These are phyloP conservation scores for Xylota sylvarum DNA, from an alignment of 2,888 invertebrate species.

Conservation along the genomic window DNA sequence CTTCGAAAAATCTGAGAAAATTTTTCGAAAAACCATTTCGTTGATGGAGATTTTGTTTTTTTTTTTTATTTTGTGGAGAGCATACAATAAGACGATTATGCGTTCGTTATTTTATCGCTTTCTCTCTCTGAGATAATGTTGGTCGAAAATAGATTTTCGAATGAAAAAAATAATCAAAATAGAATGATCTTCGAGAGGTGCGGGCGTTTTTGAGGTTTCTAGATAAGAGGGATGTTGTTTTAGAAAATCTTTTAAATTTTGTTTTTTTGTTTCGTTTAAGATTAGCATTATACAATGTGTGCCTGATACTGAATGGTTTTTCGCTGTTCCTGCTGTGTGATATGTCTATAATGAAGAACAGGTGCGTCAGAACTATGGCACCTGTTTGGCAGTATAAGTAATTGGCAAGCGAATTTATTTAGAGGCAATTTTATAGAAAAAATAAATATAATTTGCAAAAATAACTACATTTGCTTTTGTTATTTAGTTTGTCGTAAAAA, in stretches of 20 bases:
- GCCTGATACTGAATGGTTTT: background rate
- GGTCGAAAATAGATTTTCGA: constrained; percentile 58
- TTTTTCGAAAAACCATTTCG: background rate
- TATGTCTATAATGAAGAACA: constrained; percentile 7
- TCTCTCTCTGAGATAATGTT: background rate
- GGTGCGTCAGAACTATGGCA: constrained; percentile 13
- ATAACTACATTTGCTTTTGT: background rate
- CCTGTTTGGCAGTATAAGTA: constrained; percentile 24
- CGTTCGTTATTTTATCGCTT: background rate
- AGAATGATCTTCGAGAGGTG: constrained; percentile 1
- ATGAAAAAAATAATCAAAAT: constrained; percentile 9
- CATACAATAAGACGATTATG: background rate
- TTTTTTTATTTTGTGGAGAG: constrained; percentile 29
- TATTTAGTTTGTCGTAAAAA: constrained; percentile 6
- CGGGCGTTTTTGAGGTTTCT: constrained; percentile 17
- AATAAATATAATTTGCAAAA: constrained; percentile 2
- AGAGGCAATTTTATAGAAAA: background rate
- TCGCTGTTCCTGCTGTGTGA: background rate
- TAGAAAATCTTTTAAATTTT: background rate
- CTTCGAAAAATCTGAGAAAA: constrained; percentile 33
- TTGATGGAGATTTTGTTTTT: constrained; percentile 2
- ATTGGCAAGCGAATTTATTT: background rate
- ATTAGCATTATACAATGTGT: constrained; percentile 9
- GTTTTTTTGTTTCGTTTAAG: background rate
- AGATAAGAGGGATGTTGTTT: constrained; percentile 29